Base-by-base conservation (phyloP, 2,888 invertebrate genomes). In the Eupithecia abbreviata region DNA sequence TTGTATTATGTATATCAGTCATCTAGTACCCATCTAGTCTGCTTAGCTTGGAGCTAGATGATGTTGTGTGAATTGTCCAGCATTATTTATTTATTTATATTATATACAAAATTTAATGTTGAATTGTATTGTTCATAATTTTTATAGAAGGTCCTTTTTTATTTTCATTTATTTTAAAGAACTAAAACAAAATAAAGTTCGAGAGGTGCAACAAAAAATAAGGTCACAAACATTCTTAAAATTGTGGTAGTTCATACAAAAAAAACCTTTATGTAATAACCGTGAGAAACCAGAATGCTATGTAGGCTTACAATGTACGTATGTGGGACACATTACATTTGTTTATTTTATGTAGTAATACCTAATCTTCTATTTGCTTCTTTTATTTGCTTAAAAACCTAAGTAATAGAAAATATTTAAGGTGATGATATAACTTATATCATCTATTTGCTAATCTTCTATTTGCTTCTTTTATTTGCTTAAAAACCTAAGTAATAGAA, bases 291-390 rank as follows among this genome's bases (percentile, higher is more conserved):
- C 45, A 71, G 74, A 79, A 66, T 79, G 51, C 65, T 74, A 67
- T 67, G 45, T 68, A 45, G 18, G 67, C n/a, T 2, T 18, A 58
- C 58, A 58, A 67, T 4, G 78, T 69, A 58, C 69, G 78, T 62
- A 81, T 80, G 80, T 82, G 77, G 80, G 80, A 79, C 82, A 12
- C 51, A 65, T 80, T 79, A 79, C 78, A 74, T 79, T 66, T 76
- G 76, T 79, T 72, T 75, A 66, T 30, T 43, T 41, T 73, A 68
- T 74, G 79, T 79, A 82, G 75, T 80, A 45, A n/a, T 7, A 42
- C 18, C 1, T 5, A 18, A 73, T 41, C 41, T 71, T 43, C 70
- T 30, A 76, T 80, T 77, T 79, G 72, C 72, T 79, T 58, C 3
- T 18, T 12, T 81, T 76, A 68, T 68, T 68, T 68, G 67, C 10